A percentile compares a stretch with the other conserved stretches of the same genome.
phyloP scores from a whole-genome alignment of 2,888 invertebrate genomes.

The Platycheirus albimanus region DNA sequence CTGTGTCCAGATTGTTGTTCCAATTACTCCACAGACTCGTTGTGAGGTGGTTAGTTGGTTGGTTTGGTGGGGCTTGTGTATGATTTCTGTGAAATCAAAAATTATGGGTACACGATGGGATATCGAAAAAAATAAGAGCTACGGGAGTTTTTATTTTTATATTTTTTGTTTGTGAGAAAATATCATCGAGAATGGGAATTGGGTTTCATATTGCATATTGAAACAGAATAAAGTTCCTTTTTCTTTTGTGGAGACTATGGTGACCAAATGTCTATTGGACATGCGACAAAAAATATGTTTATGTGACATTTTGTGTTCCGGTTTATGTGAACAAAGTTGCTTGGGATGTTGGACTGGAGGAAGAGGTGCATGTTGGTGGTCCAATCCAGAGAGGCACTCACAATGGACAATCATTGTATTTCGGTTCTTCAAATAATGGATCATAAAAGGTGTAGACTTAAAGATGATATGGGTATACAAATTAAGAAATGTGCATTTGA shows the following conservation, averaged over 20 bases:
- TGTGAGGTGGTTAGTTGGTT: too few species aligned
- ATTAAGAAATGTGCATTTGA: too few species aligned
- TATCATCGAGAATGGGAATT: slow-evolving; percentile 23
- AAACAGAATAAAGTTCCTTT: slow-evolving; percentile 7
- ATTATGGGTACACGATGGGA: slow-evolving; percentile 68
- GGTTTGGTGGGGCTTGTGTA: slow-evolving; percentile 21
- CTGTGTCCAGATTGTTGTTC: slow-evolving; percentile 64
- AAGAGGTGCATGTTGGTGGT: slow-evolving; percentile 27
- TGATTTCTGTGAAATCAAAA: slow-evolving; percentile 32
- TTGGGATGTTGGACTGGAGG: background rate
- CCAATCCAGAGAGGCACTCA: too few species aligned
- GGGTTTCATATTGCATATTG: slow-evolving; percentile 1
- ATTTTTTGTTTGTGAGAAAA: slow-evolving; percentile 54
- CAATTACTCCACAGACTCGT: slow-evolving; percentile 38
- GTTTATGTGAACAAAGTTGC: slow-evolving; percentile 34
- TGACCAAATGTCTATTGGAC: slow-evolving; percentile 69
- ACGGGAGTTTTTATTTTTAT: slow-evolving; percentile 57
- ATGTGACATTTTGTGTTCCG: slow-evolving; percentile 61
- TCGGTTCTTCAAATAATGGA: too few species aligned
- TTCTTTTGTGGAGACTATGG: slow-evolving; percentile 46
- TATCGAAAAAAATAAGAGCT: slow-evolving; percentile 58
- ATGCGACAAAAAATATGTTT: slow-evolving; percentile 61
- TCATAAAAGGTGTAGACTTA: too few species aligned
- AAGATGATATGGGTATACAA: too few species aligned
- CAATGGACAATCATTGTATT: too few species aligned